These are phyloP conservation scores for Alauda arvensis DNA, from an alignment of 2,797 vertebrate genomes.

Conservation along the genomic window DNA sequence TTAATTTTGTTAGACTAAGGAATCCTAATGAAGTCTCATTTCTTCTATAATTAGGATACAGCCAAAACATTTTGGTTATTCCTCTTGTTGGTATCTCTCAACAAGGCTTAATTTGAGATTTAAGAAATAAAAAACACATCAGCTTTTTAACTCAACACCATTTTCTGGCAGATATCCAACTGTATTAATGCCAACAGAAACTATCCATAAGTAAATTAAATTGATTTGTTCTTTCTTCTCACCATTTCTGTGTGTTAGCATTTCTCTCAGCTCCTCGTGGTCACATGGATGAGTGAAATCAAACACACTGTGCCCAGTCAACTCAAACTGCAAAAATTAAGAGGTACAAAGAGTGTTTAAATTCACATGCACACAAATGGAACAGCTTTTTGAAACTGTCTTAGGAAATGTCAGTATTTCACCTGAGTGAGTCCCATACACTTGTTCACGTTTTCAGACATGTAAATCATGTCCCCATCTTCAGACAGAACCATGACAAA, in stretches of 20 bases:
- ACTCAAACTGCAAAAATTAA: slow-evolving; percentile 86
- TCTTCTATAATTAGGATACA: neutral
- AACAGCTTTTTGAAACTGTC: neutral
- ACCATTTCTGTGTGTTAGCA: slow-evolving; percentile 93
- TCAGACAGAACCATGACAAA: slow-evolving; percentile 96
- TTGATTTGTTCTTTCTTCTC: slow-evolving; percentile 54
- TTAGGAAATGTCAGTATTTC: slow-evolving; percentile 7
- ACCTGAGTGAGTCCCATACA: slow-evolving; percentile 97
- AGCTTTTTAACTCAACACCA: neutral
- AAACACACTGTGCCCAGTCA: slow-evolving; percentile 95
- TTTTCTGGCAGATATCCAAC: neutral
- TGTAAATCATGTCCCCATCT: slow-evolving; percentile 96
- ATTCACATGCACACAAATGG: neutral
- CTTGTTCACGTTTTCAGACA: slow-evolving; percentile 95
- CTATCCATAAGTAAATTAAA: slow-evolving; percentile 42
- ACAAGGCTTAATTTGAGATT: neutral
- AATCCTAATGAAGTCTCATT: neutral
- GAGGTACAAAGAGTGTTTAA: neutral
- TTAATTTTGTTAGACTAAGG: neutral
- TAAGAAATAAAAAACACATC: neutral
- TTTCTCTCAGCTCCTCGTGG: slow-evolving; percentile 95
- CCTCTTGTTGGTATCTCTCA: neutral
- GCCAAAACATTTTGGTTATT: neutral
- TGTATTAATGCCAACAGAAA: neutral
- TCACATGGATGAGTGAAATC: slow-evolving; percentile 98